These are phyloP conservation scores for Enhydra lutris DNA, from an alignment of 2,113 vertebrate genomes.

Conservation along the genomic window DNA sequence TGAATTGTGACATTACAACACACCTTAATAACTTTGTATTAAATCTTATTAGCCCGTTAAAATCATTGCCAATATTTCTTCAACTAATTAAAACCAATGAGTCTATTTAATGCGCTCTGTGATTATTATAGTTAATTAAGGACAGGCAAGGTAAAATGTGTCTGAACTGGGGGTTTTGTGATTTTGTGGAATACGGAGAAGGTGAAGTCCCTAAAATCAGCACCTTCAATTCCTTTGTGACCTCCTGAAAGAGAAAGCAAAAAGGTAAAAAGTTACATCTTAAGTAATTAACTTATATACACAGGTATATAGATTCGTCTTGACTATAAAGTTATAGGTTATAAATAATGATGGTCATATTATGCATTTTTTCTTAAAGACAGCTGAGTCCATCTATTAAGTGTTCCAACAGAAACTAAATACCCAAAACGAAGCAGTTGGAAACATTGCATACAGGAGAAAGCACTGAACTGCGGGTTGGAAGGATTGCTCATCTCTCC, in stretches of 20 bases:
- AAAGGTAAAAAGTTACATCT: not conserved
- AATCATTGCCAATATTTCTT: conserved; percentile 41
- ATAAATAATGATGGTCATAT: not conserved
- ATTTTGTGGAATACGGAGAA: not conserved
- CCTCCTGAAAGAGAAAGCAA: not conserved
- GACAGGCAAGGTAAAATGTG: conserved; percentile 13
- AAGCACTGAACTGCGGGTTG: not conserved
- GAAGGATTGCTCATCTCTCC: not conserved
- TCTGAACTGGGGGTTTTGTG: not conserved
- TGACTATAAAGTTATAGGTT: not conserved
- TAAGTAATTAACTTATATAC: not conserved
- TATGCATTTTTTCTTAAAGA: not conserved
- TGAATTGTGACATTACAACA: conserved; percentile 15
- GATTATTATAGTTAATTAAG: conserved; percentile 34
- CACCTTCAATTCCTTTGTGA: not conserved
- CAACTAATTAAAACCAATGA: conserved; percentile 45
- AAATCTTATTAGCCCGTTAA: conserved; percentile 38
- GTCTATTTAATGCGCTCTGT: not conserved
- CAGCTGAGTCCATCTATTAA: not conserved
- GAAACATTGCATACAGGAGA: not conserved
- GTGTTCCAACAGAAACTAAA: not conserved
- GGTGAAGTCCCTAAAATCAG: not conserved
- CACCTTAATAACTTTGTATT: conserved; percentile 31
- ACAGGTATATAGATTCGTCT: not conserved
- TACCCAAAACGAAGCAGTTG: not conserved